Percentiles rank a stretch among this genome's conserved stretches.
Conservation (phyloP, 2,888 invertebrate genomes). For the Yponomeuta cagnagella region DNA sequence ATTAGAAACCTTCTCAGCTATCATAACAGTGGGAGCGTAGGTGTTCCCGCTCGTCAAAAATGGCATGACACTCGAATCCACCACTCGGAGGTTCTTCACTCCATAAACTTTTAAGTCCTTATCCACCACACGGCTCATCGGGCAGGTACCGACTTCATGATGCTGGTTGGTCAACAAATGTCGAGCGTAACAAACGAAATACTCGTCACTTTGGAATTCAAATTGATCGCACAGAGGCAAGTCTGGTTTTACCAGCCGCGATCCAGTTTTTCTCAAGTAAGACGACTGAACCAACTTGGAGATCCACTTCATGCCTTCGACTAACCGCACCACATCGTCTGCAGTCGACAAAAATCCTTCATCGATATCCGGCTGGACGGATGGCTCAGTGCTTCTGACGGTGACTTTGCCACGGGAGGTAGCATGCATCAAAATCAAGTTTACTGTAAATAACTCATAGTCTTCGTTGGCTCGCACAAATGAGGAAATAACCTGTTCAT, state of each 20-base stretch:
- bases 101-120: slow-evolving; percentile 62
- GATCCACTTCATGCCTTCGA: slow-evolving; percentile 28
- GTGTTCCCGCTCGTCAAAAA: slow-evolving; percentile 75
- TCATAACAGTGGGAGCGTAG: slow-evolving; percentile 78
- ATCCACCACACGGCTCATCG: slow-evolving; percentile 50
- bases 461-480: neutral
- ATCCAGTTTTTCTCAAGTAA: slow-evolving; percentile 26
- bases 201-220: slow-evolving; percentile 36
- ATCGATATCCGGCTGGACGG: slow-evolving; percentile 8
- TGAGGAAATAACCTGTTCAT: neutral
- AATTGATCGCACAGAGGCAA: slow-evolving; percentile 33
- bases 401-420: slow-evolving; percentile 38
- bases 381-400: neutral
- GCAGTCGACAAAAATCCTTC: slow-evolving; percentile 6
- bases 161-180: slow-evolving; percentile 37
- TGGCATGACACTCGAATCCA: slow-evolving; percentile 80
- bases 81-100: slow-evolving; percentile 72
- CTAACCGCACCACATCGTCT: slow-evolving; percentile 31
- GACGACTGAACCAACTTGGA: slow-evolving; percentile 27
- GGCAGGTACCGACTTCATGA: slow-evolving; percentile 44
- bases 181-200: slow-evolving; percentile 46
- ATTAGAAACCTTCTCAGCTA: slow-evolving; percentile 77
- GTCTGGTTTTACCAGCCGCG: slow-evolving; percentile 38
- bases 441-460: slow-evolving; percentile 24
- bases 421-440: slow-evolving; percentile 30